A percentile compares a stretch with the other conserved stretches of the same genome.
phyloP scores from a whole-genome alignment of 92 coral and sea anemone genomes.

The Montipora capitata region DNA sequence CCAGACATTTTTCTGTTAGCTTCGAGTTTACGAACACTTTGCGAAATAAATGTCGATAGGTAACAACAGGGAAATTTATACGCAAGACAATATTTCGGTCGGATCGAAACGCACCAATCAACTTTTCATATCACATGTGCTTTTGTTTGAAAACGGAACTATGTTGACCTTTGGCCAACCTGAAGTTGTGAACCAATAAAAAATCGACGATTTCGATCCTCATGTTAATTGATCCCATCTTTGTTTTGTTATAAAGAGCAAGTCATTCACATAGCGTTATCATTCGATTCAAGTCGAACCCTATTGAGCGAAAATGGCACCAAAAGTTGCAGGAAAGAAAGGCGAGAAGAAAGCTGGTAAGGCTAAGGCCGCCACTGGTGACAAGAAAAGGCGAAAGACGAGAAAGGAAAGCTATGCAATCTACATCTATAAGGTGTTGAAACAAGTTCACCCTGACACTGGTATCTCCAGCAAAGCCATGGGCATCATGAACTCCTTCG shows the following conservation, averaged over 20 bases:
- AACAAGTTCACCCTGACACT: conserved; percentile 96
- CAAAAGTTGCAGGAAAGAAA: conserved; percentile 60
- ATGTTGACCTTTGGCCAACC: neutral
- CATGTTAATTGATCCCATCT: conserved; percentile 54
- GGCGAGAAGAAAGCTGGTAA: conserved; percentile 56
- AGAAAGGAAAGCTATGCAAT: conserved; percentile 81
- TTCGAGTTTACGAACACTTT: no score
- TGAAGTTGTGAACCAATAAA: conserved; percentile 49
- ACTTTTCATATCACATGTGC: neutral
- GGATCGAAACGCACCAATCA: conserved; percentile 23
- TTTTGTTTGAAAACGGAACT: neutral
- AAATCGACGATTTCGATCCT: conserved; percentile 65
- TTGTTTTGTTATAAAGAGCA: conserved; percentile 49
- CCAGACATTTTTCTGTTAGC: conserved; percentile 72
- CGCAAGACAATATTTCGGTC: neutral
- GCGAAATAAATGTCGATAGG: neutral
- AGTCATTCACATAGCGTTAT: neutral
- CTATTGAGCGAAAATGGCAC: neutral
- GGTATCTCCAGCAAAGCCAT: conserved; percentile 96
- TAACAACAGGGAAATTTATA: neutral
- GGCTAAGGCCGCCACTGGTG: conserved; percentile 33
- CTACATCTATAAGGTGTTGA: conserved; percentile 93
- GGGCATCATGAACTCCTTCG: conserved; percentile 95
- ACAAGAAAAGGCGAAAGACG: conserved; percentile 44
- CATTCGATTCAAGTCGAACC: conserved; percentile 1